A percentile compares a stretch with the other conserved stretches of the same genome.
phyloP scores from a whole-genome alignment of 23 tunicate species.

The Ascidia mentula region DNA sequence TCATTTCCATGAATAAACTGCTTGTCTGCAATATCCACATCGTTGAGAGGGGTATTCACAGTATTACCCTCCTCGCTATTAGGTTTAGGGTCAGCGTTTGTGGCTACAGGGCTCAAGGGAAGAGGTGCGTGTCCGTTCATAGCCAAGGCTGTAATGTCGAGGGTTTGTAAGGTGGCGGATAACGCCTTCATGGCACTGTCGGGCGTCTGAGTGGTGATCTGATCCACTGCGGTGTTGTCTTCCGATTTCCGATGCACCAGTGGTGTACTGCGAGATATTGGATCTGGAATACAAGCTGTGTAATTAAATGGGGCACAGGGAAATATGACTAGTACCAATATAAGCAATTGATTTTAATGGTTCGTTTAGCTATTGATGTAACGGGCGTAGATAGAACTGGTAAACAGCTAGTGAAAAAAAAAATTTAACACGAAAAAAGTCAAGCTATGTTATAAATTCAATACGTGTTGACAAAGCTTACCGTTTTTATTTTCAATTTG shows the following conservation, averaged over 20 bases:
- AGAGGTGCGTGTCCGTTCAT: conserved; percentile 10
- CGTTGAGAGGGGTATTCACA: too few species aligned
- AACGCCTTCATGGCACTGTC: conserved; percentile 60
- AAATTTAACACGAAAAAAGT: too few species aligned
- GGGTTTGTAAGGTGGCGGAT: conserved; percentile 64
- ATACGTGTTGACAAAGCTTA: too few species aligned
- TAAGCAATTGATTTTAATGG: too few species aligned
- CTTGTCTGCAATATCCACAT: too few species aligned
- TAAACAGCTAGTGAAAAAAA: too few species aligned
- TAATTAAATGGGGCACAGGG: neutral
- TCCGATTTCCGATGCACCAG: neutral
- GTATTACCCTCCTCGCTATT: too few species aligned
- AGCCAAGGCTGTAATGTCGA: conserved; percentile 61
- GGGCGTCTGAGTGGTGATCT: neutral
- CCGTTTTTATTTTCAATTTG: neutral
- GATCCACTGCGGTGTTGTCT: neutral
- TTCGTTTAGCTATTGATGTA: neutral
- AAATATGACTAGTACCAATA: too few species aligned
- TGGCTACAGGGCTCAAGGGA: neutral
- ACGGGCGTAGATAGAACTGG: neutral
- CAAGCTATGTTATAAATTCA: too few species aligned
- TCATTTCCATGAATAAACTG: too few species aligned
- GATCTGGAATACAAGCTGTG: neutral
- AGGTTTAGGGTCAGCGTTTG: too few species aligned
- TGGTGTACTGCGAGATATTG: conserved; percentile 1